Percentiles rank a stretch among this genome's conserved stretches.
These are phyloP conservation scores for Tetranychus urticae DNA, from an alignment of 1,140 invertebrate genomes.

Conservation along the genomic window DNA sequence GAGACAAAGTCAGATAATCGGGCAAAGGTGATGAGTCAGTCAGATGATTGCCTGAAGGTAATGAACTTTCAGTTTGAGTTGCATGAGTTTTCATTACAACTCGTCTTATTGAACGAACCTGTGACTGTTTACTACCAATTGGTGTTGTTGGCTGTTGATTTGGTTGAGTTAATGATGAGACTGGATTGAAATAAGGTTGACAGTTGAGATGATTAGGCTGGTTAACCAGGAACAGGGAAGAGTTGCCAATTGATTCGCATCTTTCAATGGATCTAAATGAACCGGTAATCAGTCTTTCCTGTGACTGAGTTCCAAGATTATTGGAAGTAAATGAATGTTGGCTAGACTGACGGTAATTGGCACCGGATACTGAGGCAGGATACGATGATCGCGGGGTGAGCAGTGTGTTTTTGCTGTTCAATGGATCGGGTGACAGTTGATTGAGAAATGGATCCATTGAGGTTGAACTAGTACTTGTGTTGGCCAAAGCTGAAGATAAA, in stretches of 20 bases:
- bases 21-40: neutral
- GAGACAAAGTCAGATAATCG: no score
- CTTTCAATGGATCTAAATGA: neutral
- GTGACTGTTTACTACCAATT: neutral
- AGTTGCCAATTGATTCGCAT: neutral
- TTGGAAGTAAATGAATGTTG: neutral
- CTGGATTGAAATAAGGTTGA: no score
- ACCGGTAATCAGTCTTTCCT: neutral
- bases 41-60: neutral
- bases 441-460: no score
- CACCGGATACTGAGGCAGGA: no score
- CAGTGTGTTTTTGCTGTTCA: no score
- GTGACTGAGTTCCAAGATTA: neutral
- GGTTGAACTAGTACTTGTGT: no score
- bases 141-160: neutral
- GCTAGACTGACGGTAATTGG: no score
- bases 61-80: constrained; percentile 39
- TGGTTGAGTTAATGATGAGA: no score
- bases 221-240: neutral
- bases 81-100: constrained; percentile 63
- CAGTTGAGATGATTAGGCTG: no score
- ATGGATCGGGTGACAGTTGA: no score
- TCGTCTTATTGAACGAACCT: neutral
- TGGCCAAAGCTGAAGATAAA: no score
- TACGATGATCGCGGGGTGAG: no score